Base-by-base conservation (phyloP, 1,140 invertebrate species). In the Drosophila chauvacae region DNA sequence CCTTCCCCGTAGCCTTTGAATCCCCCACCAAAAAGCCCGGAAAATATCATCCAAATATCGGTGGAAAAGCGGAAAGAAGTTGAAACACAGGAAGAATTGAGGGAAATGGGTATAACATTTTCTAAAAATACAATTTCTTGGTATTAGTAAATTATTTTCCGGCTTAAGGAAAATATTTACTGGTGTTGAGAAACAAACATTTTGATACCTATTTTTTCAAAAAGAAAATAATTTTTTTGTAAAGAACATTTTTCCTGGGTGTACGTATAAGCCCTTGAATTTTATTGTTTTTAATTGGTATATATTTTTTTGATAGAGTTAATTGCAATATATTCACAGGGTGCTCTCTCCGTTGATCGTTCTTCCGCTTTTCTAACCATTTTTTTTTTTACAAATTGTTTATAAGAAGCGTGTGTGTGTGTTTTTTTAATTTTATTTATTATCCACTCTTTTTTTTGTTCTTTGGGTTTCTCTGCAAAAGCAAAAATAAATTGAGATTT, bases 401-500 rank as follows among this genome's bases (percentile, higher is more conserved):
- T 30, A 26, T 26, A 62, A 44, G 18, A 26, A 66, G 62, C 28
- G 23, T 23, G 66, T 70, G 66, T 64, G 33, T 42, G 53, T 72
- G 65, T 50, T 50, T 60, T n/a, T 10, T 16, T 37, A 55, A 37
- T 23, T 44, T 61, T 65, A 55, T 58, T 74, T 70, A 66, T 66
- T 69, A 28, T 18, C 28, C 37, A 39, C 16, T n/a, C 35, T 41
- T 23, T 65, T 48, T 65, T 39, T 50, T 64, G 47, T 45, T 50
- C 16, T 18, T 45, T 60, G n/a, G 33, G n/a, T 26, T n/a, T 61
- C 37, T 51, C 41, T 33, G 57, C 35, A 64, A 16, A 26, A 42
- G 65, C 63, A 33, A 62, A 35, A 62, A 20, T 35, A 20, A 13
- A 30, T 61, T 44, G 48, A 57, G 73, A 51, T 68, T 71, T 81